These are phyloP conservation scores for Emmelina monodactyla DNA, from an alignment of 2,888 invertebrate genomes.

Conservation along the genomic window DNA sequence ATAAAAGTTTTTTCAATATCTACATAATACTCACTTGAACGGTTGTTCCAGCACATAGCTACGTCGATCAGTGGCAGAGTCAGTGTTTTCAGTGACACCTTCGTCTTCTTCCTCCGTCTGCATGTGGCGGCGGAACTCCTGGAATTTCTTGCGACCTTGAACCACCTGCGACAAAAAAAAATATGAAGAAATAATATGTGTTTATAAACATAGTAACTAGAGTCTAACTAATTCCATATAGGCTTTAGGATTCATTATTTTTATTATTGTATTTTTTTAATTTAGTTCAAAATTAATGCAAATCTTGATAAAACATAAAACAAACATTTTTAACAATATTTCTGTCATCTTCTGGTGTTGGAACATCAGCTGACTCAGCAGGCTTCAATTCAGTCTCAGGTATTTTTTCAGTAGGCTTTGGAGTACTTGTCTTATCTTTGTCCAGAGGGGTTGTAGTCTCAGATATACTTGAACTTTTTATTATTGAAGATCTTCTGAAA, in stretches of 20 bases:
- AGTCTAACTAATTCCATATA: too few relatives aligned
- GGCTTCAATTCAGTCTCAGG: too few relatives aligned
- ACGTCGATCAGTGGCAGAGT: slow-evolving; percentile 24
- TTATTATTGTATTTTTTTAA: too few relatives aligned
- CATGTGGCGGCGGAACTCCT: slow-evolving; percentile 85
- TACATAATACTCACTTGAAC: slow-evolving; percentile 60
- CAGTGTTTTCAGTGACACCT: slow-evolving; percentile 51
- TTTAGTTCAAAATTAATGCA: too few relatives aligned
- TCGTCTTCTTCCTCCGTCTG: slow-evolving; percentile 91
- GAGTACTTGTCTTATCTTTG: too few relatives aligned
- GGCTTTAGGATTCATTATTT: too few relatives aligned
- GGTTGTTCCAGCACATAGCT: slow-evolving; percentile 79
- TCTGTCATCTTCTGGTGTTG: slow-evolving; percentile 35
- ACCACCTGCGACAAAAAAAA: slow-evolving; percentile 42
- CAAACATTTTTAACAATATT: slow-evolving; percentile 47
- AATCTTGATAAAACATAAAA: slow-evolving; percentile 6
- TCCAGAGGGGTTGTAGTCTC: too few relatives aligned
- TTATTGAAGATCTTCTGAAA: background rate
- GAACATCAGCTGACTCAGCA: slow-evolving; percentile 15
- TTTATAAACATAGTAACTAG: too few relatives aligned
- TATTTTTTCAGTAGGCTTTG: too few relatives aligned
- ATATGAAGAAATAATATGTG: too few relatives aligned
- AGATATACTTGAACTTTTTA: background rate
- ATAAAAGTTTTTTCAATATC: background rate
- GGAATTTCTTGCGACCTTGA: slow-evolving; percentile 77